phyloP scores from a whole-genome alignment of 2,797 vertebrate species.

The Alca torda region DNA sequence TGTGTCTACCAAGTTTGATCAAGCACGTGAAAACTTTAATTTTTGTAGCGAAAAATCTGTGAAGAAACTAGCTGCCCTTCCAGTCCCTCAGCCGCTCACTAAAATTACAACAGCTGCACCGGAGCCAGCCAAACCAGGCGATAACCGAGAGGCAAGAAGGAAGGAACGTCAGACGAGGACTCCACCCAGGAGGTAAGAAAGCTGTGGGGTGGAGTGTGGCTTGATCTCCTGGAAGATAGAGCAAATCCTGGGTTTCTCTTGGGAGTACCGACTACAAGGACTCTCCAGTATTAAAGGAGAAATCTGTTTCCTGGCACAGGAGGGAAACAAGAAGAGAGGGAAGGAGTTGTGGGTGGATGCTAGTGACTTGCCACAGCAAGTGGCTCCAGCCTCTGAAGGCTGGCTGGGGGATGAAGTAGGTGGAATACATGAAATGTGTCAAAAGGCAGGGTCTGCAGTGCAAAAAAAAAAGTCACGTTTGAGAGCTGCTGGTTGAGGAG shows the following conservation, averaged over 20 bases:
- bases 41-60: slow-evolving; percentile 84
- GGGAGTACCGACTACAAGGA: fast-evolving
- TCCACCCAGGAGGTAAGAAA: slow-evolving; percentile 85
- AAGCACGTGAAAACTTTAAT: fast-evolving
- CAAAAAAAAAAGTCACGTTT: neutral
- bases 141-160: slow-evolving; percentile 84
- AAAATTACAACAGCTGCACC: slow-evolving; percentile 72
- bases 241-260: neutral
- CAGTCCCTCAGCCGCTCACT: slow-evolving; percentile 76
- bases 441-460: neutral
- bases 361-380: neutral
- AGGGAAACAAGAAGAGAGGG: neutral
- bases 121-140: slow-evolving; percentile 83
- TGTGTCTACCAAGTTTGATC: fast-evolving
- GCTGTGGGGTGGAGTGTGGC: neutral
- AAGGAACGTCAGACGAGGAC: slow-evolving; percentile 87
- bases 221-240: neutral
- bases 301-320: neutral
- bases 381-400: neutral
- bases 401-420: neutral
- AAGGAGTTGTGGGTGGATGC: neutral
- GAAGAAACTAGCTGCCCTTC: slow-evolving; percentile 82
- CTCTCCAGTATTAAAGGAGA: neutral
- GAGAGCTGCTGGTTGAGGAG: neutral
- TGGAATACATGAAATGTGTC: neutral